A percentile compares a stretch with the other conserved stretches of the same genome.
phyloP scores from a whole-genome alignment of 2,888 invertebrate genomes.

The Pandemis cinnamomeana region DNA sequence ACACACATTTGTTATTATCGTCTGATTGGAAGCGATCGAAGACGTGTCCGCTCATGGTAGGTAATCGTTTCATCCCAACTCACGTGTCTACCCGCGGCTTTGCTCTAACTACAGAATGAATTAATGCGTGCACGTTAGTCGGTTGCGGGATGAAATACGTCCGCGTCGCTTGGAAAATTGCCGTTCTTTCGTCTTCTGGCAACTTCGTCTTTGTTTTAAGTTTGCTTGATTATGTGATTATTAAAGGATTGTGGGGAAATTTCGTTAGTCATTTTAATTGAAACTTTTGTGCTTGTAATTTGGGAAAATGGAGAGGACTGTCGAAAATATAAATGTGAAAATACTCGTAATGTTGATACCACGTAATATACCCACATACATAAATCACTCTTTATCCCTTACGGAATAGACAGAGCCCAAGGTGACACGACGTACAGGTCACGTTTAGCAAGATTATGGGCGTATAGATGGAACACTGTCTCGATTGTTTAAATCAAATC shows the following conservation, averaged over 20 bases:
- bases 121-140: slow-evolving; percentile 35
- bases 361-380: too few relatives aligned
- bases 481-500: too few relatives aligned
- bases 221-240: background rate
- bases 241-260: background rate
- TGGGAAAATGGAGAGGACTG: too few relatives aligned
- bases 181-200: slow-evolving; percentile 24
- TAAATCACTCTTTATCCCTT: too few relatives aligned
- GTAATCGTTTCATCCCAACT: background rate
- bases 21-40: background rate
- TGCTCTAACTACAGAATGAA: slow-evolving; percentile 32
- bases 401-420: too few relatives aligned
- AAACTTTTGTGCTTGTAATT: too few relatives aligned
- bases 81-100: slow-evolving; percentile 18
- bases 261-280: background rate
- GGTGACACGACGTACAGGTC: too few relatives aligned
- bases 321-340: too few relatives aligned
- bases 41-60: background rate
- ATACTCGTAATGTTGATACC: too few relatives aligned
- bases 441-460: too few relatives aligned
- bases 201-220: slow-evolving; percentile 11
- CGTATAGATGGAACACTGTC: too few relatives aligned
- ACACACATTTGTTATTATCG: too few relatives aligned
- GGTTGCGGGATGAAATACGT: slow-evolving; percentile 8
- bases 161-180: slow-evolving; percentile 19